Evolutionary conservation across 2,797 vertebrate genomes (phyloP).

Genomic region (Mustela erminea): DNA sequence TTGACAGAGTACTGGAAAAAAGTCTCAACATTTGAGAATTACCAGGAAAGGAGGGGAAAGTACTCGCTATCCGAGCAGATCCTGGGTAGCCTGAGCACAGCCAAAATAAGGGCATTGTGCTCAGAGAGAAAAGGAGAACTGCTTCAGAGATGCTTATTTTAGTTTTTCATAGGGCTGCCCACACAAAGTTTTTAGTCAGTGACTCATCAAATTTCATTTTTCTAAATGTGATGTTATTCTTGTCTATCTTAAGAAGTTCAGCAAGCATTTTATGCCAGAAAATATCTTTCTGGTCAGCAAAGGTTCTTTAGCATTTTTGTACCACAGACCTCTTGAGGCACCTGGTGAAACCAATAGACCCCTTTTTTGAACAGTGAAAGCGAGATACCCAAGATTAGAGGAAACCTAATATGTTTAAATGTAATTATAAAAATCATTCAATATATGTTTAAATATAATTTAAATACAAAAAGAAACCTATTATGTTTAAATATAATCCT

Average conservation of each 20-base stretch:
- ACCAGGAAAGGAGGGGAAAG: neutral
- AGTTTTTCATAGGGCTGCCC: neutral
- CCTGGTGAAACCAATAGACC: neutral
- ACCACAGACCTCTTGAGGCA: neutral
- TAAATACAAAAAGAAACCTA: neutral
- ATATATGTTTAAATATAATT: neutral
- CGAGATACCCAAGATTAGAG: neutral
- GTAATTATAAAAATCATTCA: neutral
- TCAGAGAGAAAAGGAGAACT: neutral
- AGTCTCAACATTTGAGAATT: neutral
- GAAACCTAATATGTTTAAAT: neutral
- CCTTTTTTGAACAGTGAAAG: constrained; percentile 11
- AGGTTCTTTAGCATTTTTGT: neutral
- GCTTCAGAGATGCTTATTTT: neutral
- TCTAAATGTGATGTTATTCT: constrained; percentile 28
- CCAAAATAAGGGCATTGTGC: neutral
- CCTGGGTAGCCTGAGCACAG: neutral
- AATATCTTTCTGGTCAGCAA: constrained; percentile 44
- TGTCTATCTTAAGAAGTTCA: constrained; percentile 17
- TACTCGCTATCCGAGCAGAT: neutral
- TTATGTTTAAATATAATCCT: constrained; percentile 5
- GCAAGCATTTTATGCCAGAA: neutral
- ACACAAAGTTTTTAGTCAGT: neutral
- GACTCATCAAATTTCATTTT: constrained; percentile 64
- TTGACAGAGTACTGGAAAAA: neutral